Evolutionary conservation across 2,797 vertebrate genomes (phyloP), one percentile per base, ranked within the genome.

Genomic region (Brachymystax lenok): DNA sequence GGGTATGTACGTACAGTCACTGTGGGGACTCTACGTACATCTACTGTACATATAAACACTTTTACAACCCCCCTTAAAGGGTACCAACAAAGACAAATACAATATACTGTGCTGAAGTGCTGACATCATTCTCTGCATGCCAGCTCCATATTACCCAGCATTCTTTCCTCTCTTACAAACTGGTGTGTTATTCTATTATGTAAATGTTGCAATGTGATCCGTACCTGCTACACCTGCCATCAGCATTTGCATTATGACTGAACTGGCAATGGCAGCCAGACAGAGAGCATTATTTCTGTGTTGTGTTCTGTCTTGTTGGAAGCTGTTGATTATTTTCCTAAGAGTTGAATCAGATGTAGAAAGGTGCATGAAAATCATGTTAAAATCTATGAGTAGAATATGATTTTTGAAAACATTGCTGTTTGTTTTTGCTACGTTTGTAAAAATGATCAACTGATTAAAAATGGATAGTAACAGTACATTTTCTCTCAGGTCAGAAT

Each of bases 111-210:
- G 40, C 40, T 46, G 40, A 46, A 46, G 10, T 46, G 40, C 40
- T 46, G 40, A 46, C 40, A 12, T 12, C 40, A 12, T 46, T 80
- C 75, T 64, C 74, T 73, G 76, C 72, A 83, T 77, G 78, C 79
- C 76, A 82, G 74, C 74, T 74, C 76, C 69, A 78, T 79, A 83
- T 82, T 46, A 83, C 35, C 33, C 76, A 52, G 69, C 74, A 77
- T 82, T 68, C 67, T 59, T 64, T 75, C 75, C 72, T 83, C 83
- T 79, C 70, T 79, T 77, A 69, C 78, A 78, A 80, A 69, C 82
- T 80, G 78, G 68, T 66, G 14, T 81, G 78, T 82, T 80, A 82
- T 80, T 82, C 83, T 77, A 84, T 86, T 85, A 82, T 82, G 78
- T 69, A 86, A 88, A 82, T 83, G 82, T 76, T 74, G 63, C 56